Conservation (phyloP, 2,888 invertebrate genomes). For the Cyclophora punctaria region DNA sequence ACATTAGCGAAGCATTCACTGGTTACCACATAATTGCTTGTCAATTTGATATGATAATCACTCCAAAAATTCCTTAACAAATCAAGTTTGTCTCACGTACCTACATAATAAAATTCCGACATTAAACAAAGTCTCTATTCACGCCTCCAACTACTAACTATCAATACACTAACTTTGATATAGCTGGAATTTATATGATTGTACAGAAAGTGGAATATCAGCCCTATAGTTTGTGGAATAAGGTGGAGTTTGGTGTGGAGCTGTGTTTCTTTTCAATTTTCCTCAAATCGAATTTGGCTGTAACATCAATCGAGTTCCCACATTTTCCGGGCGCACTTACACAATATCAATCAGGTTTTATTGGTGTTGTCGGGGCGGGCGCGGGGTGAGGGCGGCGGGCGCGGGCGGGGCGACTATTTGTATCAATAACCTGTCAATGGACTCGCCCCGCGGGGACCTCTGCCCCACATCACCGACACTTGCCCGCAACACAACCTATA, state of each 20-base stretch:
- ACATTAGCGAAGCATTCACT: too few relatives aligned
- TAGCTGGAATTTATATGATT: constrained; percentile 27
- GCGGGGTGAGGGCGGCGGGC: constrained; percentile 34
- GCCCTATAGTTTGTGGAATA: constrained; percentile 30
- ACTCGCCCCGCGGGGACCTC: constrained; percentile 60
- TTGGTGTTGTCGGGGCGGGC: constrained; percentile 67
- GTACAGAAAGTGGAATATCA: constrained; percentile 11
- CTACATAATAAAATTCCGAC: constrained; percentile 5
- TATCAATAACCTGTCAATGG: constrained; percentile 77
- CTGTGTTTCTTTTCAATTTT: constrained; percentile 67
- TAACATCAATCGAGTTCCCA: constrained; percentile 75
- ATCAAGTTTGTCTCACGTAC: too few relatives aligned
- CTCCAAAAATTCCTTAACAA: too few relatives aligned
- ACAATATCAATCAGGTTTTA: constrained; percentile 76
- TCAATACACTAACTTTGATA: constrained; percentile 42
- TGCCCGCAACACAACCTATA: constrained; percentile 33
- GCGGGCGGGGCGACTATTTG: constrained; percentile 64
- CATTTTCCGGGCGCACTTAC: constrained; percentile 74
- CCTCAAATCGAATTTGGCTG: constrained; percentile 72
- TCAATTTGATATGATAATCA: too few relatives aligned
- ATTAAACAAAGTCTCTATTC: constrained; percentile 60
- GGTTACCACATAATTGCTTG: neutral
- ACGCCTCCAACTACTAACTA: constrained; percentile 57
- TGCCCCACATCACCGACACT: constrained; percentile 51
- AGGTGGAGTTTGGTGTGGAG: constrained; percentile 32